Base-by-base conservation (phyloP, 2,888 invertebrate genomes). In the Pasiphila rectangulata region DNA sequence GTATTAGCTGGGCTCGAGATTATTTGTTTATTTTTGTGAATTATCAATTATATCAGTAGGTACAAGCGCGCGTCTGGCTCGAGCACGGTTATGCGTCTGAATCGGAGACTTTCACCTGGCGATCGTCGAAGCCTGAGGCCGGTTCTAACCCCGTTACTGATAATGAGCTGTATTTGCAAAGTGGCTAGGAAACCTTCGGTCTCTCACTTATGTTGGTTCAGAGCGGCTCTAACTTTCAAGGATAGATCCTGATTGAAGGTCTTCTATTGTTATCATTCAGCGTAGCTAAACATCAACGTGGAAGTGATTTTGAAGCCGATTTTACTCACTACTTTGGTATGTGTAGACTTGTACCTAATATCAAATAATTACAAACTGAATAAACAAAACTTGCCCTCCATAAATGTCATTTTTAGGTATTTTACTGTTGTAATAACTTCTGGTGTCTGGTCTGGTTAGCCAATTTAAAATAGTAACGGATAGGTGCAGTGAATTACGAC, bases 101-200 rank as follows among this genome's bases (percentile, higher is more conserved):
- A 72, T 78, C 9, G 70, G 76, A 65, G 74, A 85, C 87, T 88
- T 87, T 88, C 87, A 86, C 85, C 76, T 61, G 72, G 57, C 75
- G 70, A 69, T 72, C 64, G 72, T 59, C 69, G 70, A 69, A 74
- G 76, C 68, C 76, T 72, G 73, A 69, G 79, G 81, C 80, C 81
- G 77, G 79, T 76, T 76, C 73, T 70, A 69, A 70, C 79, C 81
- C 83, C 79, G 83, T 79, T 84, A 78, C 72, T 77, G 83, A 83
- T 84, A 82, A 73, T 79, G 70, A 67, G 69, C 57, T 70, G 65
- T 75, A 67, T 74, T 78, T 72, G 71, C 69, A 54, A 52, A 69
- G 67, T 69, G 70, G 63, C 67, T 59, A 63, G 61, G 67, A 65
- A 60, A 56, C 51, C 57, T 57, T 55, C 57, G 55, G 51, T 57